phyloP scores from a whole-genome alignment of 1,140 invertebrate genomes.

The Camponotus vicinus region DNA sequence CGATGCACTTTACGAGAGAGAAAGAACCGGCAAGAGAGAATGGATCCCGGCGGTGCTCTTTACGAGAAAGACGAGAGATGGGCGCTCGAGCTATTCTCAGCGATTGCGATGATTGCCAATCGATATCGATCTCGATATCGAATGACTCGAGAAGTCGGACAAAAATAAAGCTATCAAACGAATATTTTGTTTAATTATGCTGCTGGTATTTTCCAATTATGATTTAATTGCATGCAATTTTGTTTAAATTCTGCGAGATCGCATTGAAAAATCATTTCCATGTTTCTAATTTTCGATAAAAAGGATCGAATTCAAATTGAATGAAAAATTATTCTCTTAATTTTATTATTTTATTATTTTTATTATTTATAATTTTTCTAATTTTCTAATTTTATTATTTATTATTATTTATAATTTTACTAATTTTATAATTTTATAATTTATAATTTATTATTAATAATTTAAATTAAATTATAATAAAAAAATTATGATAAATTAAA shows the following conservation, averaged over 20 bases:
- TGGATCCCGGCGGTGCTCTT: slow-evolving; percentile 54
- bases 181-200: slow-evolving; percentile 6
- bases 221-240: background rate
- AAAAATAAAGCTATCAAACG: background rate
- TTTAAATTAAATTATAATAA: too few species aligned
- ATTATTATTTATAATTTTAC: too few species aligned
- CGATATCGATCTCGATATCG: slow-evolving; percentile 45
- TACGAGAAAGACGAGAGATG: slow-evolving; percentile 60
- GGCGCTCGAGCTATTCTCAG: slow-evolving; percentile 53
- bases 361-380: too few species aligned
- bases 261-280: too few species aligned
- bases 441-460: too few species aligned
- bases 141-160: slow-evolving; percentile 18
- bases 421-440: too few species aligned
- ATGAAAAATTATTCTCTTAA: background rate
- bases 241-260: background rate
- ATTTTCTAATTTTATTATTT: too few species aligned
- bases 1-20: slow-evolving; percentile 64
- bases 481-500: too few species aligned
- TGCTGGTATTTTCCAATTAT: background rate
- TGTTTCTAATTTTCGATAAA: background rate
- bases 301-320: background rate
- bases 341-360: background rate
- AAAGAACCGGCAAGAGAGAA: slow-evolving; percentile 3
- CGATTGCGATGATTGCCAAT: slow-evolving; percentile 64